Evolutionary conservation across 2,113 vertebrate species (phyloP).

Genomic region (Lipophrys pholis): DNA sequence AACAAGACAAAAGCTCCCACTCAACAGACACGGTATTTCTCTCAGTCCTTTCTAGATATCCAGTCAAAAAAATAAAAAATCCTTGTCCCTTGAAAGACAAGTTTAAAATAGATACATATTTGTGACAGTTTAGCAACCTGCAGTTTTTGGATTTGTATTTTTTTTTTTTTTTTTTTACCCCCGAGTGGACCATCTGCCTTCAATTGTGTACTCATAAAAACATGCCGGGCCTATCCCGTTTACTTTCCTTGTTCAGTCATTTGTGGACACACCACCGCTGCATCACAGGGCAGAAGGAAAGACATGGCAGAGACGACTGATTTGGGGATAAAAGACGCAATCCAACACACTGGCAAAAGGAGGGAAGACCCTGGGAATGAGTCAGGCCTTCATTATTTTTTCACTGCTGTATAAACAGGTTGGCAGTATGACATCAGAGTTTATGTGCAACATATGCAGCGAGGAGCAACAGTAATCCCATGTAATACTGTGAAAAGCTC

Average conservation of each 20-base stretch:
- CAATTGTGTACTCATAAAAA: not conserved
- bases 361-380: slow-evolving; percentile 23
- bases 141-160: not conserved
- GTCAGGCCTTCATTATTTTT: slow-evolving; percentile 31
- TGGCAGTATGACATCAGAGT: slow-evolving; percentile 52
- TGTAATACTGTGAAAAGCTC: slow-evolving; percentile 72
- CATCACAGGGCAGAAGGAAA: slow-evolving; percentile 10
- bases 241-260: not conserved
- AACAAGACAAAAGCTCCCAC: slow-evolving; percentile 12
- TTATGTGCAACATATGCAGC: slow-evolving; percentile 59
- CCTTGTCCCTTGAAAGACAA: slow-evolving; percentile 1
- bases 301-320: not conserved
- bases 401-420: slow-evolving; percentile 34
- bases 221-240: not conserved
- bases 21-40: not conserved
- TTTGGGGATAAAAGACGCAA: slow-evolving; percentile 9
- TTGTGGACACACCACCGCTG: not conserved
- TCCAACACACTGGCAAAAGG: slow-evolving; percentile 13
- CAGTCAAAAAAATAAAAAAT: slow-evolving; percentile 1
- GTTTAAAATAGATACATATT: slow-evolving; percentile 6
- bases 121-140: not conserved
- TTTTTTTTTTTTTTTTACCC: not conserved
- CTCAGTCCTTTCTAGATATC: not conserved
- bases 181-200: not conserved
- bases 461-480: slow-evolving; percentile 70